Evolutionary conservation across 1,140 invertebrate species (phyloP).

Genomic region (Muscidifurax raptorellus): DNA sequence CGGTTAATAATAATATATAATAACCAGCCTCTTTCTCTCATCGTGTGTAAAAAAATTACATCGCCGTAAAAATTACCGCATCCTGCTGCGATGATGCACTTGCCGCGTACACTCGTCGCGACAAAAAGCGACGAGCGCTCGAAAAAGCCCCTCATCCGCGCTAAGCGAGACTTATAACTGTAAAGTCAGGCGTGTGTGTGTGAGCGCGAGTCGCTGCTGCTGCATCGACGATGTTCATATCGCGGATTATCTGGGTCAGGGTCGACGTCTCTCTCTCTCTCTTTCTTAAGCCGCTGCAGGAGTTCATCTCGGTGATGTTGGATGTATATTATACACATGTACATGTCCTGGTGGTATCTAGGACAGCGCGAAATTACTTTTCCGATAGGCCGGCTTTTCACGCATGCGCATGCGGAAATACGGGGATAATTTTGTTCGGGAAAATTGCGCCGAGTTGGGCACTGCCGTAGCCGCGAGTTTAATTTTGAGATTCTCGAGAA

Average conservation of each 20-base stretch:
- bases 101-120: background rate
- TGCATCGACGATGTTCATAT: slow-evolving; percentile 51
- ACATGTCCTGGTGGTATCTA: slow-evolving; percentile 23
- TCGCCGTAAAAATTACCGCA: background rate
- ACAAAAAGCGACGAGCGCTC: slow-evolving; percentile 2
- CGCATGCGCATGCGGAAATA: background rate
- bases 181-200: background rate
- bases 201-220: background rate
- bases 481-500: background rate
- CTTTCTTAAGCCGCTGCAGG: background rate
- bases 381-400: slow-evolving; percentile 22
- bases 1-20: background rate
- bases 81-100: background rate
- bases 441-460: background rate
- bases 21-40: background rate
- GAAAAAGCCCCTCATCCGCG: slow-evolving; percentile 18
- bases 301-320: background rate
- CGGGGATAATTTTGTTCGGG: background rate
- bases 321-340: background rate
- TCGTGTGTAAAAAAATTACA: background rate
- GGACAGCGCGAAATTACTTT: slow-evolving; percentile 44
- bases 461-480: background rate
- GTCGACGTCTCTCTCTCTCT: slow-evolving; percentile 59
- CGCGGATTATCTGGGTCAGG: slow-evolving; percentile 71
- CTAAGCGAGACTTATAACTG: slow-evolving; percentile 36